Evolutionary conservation across 2,113 vertebrate genomes (phyloP).

Genomic region (Vicugna pacos): DNA sequence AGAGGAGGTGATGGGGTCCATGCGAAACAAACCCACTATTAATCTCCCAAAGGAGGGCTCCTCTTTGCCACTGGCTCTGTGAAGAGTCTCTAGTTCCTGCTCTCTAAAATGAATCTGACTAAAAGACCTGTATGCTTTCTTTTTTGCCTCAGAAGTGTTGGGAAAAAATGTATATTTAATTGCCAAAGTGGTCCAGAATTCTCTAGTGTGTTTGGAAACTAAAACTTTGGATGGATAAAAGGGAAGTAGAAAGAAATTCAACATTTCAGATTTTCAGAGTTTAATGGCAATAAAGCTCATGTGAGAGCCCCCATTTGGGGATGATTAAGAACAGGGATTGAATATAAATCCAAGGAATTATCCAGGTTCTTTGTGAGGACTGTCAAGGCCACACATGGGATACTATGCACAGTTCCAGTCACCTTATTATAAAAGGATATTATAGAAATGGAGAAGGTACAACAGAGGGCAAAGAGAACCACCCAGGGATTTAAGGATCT

Average conservation of each 20-base stretch:
- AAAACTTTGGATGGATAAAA: slow-evolving; percentile 4
- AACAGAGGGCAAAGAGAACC: slow-evolving; percentile 58
- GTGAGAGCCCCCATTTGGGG: neutral
- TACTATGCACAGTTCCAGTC: slow-evolving; percentile 50
- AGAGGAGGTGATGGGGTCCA: neutral
- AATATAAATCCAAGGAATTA: slow-evolving; percentile 54
- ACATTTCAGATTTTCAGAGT: slow-evolving; percentile 25
- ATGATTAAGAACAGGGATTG: slow-evolving; percentile 44
- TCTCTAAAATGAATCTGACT: neutral
- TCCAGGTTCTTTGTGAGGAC: slow-evolving; percentile 10
- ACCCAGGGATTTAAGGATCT: slow-evolving; percentile 49
- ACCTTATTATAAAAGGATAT: slow-evolving; percentile 61
- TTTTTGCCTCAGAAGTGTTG: neutral
- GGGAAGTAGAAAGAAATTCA: neutral
- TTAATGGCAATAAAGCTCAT: slow-evolving; percentile 30
- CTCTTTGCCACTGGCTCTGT: neutral
- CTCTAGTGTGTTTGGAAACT: slow-evolving; percentile 10
- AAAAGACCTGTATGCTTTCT: neutral
- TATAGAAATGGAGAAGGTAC: slow-evolving; percentile 15
- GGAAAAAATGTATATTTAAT: neutral
- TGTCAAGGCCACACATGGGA: slow-evolving; percentile 23
- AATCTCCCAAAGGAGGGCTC: neutral
- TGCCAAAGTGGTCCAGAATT: neutral
- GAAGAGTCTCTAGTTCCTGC: neutral
- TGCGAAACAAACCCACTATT: neutral